A percentile compares a stretch with the other conserved stretches of the same genome.
Evolutionary conservation across 2,113 vertebrate species (phyloP).

Genomic region (Acrocephalus kingi): DNA sequence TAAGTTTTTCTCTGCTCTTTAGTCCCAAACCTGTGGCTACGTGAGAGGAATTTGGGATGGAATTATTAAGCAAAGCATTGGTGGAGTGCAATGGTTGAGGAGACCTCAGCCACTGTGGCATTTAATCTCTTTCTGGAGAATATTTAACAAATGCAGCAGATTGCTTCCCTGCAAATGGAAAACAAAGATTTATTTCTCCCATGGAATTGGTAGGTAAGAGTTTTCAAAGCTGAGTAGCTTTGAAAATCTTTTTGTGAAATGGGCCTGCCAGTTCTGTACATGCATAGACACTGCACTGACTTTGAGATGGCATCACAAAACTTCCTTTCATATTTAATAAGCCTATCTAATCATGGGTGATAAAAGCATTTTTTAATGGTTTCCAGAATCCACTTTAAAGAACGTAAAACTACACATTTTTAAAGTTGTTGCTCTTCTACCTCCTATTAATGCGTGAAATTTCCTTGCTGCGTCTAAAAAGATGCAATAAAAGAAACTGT

Average conservation of each 20-base stretch:
- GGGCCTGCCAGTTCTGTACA: neutral
- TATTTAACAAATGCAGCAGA: neutral
- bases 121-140: slow-evolving; percentile 3
- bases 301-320: neutral
- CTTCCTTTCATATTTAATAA: neutral
- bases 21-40: neutral
- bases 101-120: neutral
- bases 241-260: neutral
- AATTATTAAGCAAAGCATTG: neutral
- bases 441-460: neutral
- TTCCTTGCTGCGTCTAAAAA: neutral
- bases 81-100: neutral
- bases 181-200: neutral
- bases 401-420: neutral
- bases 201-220: neutral
- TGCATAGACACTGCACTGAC: neutral
- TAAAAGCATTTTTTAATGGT: neutral
- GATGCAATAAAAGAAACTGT: neutral
- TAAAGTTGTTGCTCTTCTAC: neutral
- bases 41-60: neutral
- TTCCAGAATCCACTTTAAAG: neutral
- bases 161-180: neutral
- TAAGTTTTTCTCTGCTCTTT: neutral
- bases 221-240: neutral
- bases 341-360: neutral